Base-by-base conservation (phyloP, 23 tunicate species). In the Diplosoma virens region DNA sequence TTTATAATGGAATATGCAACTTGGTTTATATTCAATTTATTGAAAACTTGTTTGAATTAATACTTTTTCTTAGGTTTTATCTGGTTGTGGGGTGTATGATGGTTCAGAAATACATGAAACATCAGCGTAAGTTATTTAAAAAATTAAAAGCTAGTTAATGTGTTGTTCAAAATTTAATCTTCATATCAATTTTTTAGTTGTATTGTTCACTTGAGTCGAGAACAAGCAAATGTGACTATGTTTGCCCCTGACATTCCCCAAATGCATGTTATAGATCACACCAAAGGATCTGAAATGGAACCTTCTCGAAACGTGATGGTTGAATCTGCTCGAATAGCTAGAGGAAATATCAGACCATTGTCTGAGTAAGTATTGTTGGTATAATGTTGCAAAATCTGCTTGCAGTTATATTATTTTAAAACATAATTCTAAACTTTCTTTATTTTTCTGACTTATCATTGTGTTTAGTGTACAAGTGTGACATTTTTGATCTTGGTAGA, bases 81-180 rank as follows among this genome's bases (percentile, higher is more conserved):
- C 98, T 71, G 98, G 98, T 1, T 75, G 98, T 81, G 98, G 98
- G 22, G 98, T 93, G 6, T 93, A 80, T 71, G 98, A 93, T 81
- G 98, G 98, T 48, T 53, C 84, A 9, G 98, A 93, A 66, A 71
- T 93, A 25, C 98, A 93, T 76, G 98, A 93, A 66, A 88, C 98
- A 16, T 91, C 97, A 25, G 91, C 91, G 96, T 89, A 68, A 45
- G 69, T 63, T 11, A 56, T 56, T 21, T 5, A n/a, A 20, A 16
- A 16, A 16, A 45, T 45, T 45, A 45, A 11, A 16, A 9, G 11
- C 16, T 45, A 9, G n/a, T n/a, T n/a, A n/a, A n/a, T n/a, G n/a
- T n/a, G 52, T 11, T 46, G 16, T 16, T 46, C 52, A 46, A n/a
- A n/a, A n/a, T 11, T 56, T 16, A 11, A 56, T 5, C 6, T 56